Evolutionary conservation across 2,113 vertebrate species (phyloP).

Genomic region (Andinoacara biseriatus): DNA sequence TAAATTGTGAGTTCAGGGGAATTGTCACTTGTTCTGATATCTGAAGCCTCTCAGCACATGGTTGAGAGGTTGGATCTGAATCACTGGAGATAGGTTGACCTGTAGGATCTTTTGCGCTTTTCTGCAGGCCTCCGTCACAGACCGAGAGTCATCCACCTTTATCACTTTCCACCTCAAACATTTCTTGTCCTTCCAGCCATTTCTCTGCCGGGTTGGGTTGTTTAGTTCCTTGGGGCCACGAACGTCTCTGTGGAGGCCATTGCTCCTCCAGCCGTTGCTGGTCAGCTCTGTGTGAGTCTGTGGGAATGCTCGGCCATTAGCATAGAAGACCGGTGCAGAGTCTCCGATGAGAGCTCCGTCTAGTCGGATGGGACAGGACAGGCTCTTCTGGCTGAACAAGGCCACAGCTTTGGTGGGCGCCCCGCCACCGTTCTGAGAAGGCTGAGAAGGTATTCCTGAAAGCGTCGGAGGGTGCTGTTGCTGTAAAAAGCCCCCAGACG

Average conservation of each 20-base stretch:
- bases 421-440: slow-evolving; percentile 69
- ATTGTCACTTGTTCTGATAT: slow-evolving; percentile 62
- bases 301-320: slow-evolving; percentile 60
- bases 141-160: slow-evolving; percentile 73
- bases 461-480: slow-evolving; percentile 51
- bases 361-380: slow-evolving; percentile 68
- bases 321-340: slow-evolving; percentile 69
- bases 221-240: slow-evolving; percentile 33
- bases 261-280: slow-evolving; percentile 69
- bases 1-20: not conserved
- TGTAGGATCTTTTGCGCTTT: slow-evolving; percentile 76
- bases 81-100: slow-evolving; percentile 73
- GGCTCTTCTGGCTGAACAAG: slow-evolving; percentile 75
- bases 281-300: slow-evolving; percentile 69
- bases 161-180: slow-evolving; percentile 62
- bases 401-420: slow-evolving; percentile 71
- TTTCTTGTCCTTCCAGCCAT: slow-evolving; percentile 64
- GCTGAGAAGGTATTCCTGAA: slow-evolving; percentile 77
- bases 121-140: slow-evolving; percentile 67
- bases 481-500: slow-evolving; percentile 27
- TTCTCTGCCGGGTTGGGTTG: slow-evolving; percentile 26
- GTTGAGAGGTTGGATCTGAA: slow-evolving; percentile 74
- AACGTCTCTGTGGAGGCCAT: slow-evolving; percentile 47
- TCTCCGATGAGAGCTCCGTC: slow-evolving; percentile 75
- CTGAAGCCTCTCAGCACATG: slow-evolving; percentile 66